Percentiles rank a stretch among this genome's conserved stretches.
Conservation (phyloP, 2,113 vertebrate genomes). For the Rafetus swinhoei region DNA sequence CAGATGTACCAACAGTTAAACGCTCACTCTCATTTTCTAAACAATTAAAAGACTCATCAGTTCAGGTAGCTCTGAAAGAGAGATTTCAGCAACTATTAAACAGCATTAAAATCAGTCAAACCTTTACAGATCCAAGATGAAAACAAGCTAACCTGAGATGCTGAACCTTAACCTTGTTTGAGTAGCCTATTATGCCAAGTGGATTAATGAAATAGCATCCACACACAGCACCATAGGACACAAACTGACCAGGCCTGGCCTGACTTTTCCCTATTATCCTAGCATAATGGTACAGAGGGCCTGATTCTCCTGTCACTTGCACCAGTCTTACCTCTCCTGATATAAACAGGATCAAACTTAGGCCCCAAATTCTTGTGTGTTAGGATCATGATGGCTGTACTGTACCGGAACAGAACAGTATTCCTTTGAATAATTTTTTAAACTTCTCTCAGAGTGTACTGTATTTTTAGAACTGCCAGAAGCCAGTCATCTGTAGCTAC, state of each 20-base stretch:
- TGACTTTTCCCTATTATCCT: neutral
- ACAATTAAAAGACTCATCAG: neutral
- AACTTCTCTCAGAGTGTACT: accelerated
- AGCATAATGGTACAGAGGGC: neutral
- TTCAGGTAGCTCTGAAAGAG: neutral
- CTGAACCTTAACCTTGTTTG: neutral
- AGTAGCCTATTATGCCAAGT: neutral
- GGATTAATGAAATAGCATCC: neutral
- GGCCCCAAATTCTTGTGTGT: neutral
- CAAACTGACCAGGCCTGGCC: neutral
- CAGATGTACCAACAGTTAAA: neutral
- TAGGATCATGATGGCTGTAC: neutral
- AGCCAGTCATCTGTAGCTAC: neutral
- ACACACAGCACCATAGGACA: neutral
- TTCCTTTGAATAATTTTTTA: neutral
- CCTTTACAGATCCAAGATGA: neutral
- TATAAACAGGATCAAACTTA: neutral
- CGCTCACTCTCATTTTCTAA: constrained; percentile 6
- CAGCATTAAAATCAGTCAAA: neutral
- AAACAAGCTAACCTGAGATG: neutral
- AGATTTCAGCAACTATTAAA: neutral
- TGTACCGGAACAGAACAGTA: neutral
- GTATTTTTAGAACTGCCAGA: neutral
- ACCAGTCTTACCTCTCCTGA: neutral
- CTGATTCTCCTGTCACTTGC: neutral